Evolutionary conservation across 2,797 vertebrate species (phyloP).

Genomic region (Cyprinodon diabolis): DNA sequence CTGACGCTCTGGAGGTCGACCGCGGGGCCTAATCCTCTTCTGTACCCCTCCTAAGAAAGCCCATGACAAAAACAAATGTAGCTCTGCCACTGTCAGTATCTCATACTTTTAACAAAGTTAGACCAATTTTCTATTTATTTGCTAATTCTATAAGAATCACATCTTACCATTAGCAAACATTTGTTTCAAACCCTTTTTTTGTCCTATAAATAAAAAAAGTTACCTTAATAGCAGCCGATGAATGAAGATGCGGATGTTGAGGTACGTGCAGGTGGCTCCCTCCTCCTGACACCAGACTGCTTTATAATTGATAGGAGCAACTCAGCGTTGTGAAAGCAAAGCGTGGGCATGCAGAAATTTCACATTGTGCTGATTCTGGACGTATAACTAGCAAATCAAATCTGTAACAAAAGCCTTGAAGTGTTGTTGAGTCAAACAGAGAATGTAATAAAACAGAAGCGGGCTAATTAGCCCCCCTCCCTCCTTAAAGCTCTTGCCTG

Average conservation of each 20-base stretch:
- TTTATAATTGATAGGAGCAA: conserved; percentile 54
- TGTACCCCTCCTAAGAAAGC: no score
- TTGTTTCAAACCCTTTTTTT: no score
- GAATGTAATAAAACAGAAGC: conserved; percentile 61
- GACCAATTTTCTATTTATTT: no score
- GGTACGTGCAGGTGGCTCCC: conserved; percentile 35
- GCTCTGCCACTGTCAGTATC: no score
- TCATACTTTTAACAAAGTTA: no score
- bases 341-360: conserved; percentile 35
- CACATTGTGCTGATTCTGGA: conserved; percentile 51
- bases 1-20: no score
- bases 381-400: conserved; percentile 47
- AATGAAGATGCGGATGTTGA: conserved; percentile 31
- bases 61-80: no score
- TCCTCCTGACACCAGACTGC: conserved; percentile 30
- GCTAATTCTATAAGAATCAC: no score
- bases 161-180: no score
- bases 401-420: conserved; percentile 46
- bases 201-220: neutral
- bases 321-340: conserved; percentile 30
- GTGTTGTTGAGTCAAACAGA: conserved; percentile 62
- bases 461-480: conserved; percentile 45
- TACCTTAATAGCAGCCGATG: neutral
- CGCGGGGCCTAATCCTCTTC: no score
- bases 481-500: conserved; percentile 54